phyloP scores from a whole-genome alignment of 2,113 vertebrate species.

The Notiomystis cincta region DNA sequence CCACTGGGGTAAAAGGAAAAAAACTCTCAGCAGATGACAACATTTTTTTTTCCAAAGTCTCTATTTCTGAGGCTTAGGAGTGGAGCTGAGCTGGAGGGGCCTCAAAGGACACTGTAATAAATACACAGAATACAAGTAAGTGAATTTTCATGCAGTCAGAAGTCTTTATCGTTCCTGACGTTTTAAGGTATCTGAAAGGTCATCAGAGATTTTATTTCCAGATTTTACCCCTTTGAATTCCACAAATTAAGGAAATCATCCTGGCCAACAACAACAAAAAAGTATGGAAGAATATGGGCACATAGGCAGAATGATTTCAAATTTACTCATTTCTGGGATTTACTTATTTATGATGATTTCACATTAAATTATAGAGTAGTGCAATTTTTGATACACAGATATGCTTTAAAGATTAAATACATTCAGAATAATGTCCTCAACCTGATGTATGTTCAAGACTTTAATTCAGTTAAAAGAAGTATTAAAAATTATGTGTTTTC shows the following conservation, averaged over 20 bases:
- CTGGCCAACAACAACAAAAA: neutral
- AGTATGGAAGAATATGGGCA: neutral
- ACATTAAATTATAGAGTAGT: neutral
- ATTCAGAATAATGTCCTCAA: neutral
- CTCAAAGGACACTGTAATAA: neutral
- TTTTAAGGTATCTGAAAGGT: neutral
- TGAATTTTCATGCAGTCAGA: neutral
- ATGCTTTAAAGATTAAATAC: neutral
- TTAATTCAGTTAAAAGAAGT: neutral
- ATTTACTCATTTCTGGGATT: neutral
- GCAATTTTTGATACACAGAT: neutral
- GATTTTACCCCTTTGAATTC: neutral
- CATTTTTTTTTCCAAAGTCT: neutral
- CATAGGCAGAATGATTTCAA: neutral
- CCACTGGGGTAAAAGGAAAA: neutral
- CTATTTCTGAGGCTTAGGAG: neutral
- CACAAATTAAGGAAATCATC: neutral
- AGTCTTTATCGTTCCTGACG: neutral
- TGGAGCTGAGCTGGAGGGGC: neutral
- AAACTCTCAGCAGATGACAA: neutral
- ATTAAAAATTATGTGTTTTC: neutral
- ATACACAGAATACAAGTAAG: neutral
- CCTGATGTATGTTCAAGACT: neutral
- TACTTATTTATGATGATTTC: neutral
- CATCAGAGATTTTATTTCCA: neutral